A percentile compares a stretch with the other conserved stretches of the same genome.
Evolutionary conservation across 2,888 invertebrate species (phyloP).

Genomic region (Mesochorus sp.): DNA sequence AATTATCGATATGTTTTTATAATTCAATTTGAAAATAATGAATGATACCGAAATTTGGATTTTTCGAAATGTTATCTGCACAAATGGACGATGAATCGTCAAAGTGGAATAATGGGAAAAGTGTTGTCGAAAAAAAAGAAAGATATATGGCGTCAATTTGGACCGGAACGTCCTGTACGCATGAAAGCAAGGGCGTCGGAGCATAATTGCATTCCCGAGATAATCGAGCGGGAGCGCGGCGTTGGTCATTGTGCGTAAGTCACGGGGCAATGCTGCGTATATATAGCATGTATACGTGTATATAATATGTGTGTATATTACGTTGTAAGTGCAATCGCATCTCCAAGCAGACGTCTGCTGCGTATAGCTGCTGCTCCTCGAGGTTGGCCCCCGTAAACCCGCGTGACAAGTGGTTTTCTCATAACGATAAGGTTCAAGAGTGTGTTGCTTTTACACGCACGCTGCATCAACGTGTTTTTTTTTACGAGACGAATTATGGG

Average conservation of each 20-base stretch:
- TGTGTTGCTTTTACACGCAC: slow-evolving; percentile 27
- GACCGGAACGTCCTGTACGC: not conserved
- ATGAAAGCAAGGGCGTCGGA: slow-evolving; percentile 53
- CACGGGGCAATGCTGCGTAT: slow-evolving; percentile 33
- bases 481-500: slow-evolving; percentile 56
- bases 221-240: slow-evolving; percentile 64
- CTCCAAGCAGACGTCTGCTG: not conserved
- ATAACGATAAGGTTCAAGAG: slow-evolving; percentile 62
- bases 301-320: not conserved
- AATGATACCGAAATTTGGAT: no score
- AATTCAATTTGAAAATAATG: no score
- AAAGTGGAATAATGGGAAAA: no score
- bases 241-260: slow-evolving; percentile 66
- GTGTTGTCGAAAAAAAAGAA: not conserved
- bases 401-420: slow-evolving; percentile 68
- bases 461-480: slow-evolving; percentile 36
- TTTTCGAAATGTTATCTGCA: no score
- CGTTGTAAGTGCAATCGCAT: slow-evolving; percentile 48
- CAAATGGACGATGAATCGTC: no score
- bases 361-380: not conserved
- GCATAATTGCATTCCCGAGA: slow-evolving; percentile 68
- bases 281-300: not conserved
- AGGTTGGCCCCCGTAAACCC: slow-evolving; percentile 24
- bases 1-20: no score
- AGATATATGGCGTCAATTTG: not conserved